phyloP scores from a whole-genome alignment of 2,113 vertebrate genomes.

The Nothobranchius kuhntae region DNA sequence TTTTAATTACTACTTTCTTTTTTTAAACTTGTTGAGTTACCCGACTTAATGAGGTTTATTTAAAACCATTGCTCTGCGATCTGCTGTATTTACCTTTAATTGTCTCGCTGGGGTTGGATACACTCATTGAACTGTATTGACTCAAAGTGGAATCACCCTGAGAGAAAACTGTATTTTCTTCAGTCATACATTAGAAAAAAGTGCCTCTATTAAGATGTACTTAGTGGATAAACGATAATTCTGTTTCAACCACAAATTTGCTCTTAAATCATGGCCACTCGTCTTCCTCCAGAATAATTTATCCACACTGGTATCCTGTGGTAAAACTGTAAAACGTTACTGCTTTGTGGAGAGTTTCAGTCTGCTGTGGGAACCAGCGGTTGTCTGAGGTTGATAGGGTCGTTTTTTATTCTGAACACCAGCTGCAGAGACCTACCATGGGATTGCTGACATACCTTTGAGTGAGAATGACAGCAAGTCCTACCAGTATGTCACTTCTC shows the following conservation, averaged over 20 bases:
- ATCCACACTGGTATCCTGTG: background rate
- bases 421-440: conserved; percentile 37
- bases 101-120: background rate
- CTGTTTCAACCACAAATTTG: too few species aligned
- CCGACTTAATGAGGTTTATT: background rate
- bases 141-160: conserved; percentile 6
- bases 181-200: conserved; percentile 7
- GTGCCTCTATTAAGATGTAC: background rate
- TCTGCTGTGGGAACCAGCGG: background rate
- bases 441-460: conserved; percentile 53
- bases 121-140: conserved; percentile 11
- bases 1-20: background rate
- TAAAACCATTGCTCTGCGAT: conserved; percentile 1
- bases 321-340: background rate
- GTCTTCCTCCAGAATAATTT: background rate
- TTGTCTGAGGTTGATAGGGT: conserved; percentile 24
- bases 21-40: too few species aligned
- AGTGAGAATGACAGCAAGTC: conserved; percentile 62
- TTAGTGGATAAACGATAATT: conserved; percentile 29
- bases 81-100: conserved; percentile 16
- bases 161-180: conserved; percentile 16
- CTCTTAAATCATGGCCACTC: too few species aligned
- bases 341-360: conserved; percentile 3
- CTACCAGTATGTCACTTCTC: conserved; percentile 51
- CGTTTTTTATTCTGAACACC: conserved; percentile 16